Base-by-base conservation (phyloP, 2,888 invertebrate genomes). In the Ochropleura plecta region DNA sequence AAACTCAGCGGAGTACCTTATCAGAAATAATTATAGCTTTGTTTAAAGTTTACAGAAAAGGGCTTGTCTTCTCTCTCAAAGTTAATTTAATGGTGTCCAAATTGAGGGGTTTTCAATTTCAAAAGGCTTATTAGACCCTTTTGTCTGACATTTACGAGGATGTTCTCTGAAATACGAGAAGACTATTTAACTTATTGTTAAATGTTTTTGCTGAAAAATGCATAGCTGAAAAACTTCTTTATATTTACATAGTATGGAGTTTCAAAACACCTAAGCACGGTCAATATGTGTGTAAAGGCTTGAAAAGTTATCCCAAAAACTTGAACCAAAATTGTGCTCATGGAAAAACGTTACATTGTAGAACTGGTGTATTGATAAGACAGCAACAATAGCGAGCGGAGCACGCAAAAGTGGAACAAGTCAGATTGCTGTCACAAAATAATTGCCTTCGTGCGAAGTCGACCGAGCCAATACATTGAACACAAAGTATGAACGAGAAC, bases 391-490 rank as follows among this genome's bases (percentile, higher is more conserved):
- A 46, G 76, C 20, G 59, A 30, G 44, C 49, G 55, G 44, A 70
- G 66, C 60, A 69, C 53, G 75, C 63, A 70, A 64, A 81, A 76
- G 63, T 84, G 84, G 82, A 73, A 53, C 84, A 73, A 70, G 48
- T 76, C 76, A 76, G 81, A 84, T 72, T 70, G 55, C 70, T 76
- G 82, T 84, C 81, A 84, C 81, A 84, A 70, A 73, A 82, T 82
- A 82, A 82, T 82, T 84, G 77, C 64, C 82, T 72, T 18, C 63
- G 48, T 68, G 72, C 51, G 64, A 76, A 76, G 48, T 70, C 67
- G 55, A 53, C 70, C 67, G 64, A 81, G 59, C 63, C 82, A 48
- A 84, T 65, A 73, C 18, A 80, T 68, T 62, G 70, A 76, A 81
- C 30, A 65, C 46, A 83, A 70, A 63, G 57, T 73, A 67, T 20